Conservation (phyloP, 2,888 invertebrate genomes). For the Spilosoma lubricipeda region DNA sequence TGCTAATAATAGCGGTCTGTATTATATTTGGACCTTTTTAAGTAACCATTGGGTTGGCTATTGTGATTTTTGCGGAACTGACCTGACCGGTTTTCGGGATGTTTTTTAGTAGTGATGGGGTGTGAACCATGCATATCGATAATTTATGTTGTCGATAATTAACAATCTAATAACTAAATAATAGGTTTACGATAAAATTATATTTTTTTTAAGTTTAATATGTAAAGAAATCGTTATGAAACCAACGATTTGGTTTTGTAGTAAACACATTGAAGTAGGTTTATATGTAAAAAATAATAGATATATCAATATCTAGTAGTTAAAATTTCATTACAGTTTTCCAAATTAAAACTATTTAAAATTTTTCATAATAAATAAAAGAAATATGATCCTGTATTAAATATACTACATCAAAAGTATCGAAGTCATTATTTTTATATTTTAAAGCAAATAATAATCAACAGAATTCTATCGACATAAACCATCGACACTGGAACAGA, state of each 20-base stretch:
- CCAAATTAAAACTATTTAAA: no score
- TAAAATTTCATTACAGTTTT: no score
- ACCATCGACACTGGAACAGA: slow-evolving; percentile 46
- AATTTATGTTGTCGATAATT: slow-evolving; percentile 44
- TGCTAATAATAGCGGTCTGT: slow-evolving; percentile 74
- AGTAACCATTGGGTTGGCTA: slow-evolving; percentile 82
- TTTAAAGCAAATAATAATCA: not conserved
- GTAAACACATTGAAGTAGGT: not conserved
- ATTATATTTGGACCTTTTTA: slow-evolving; percentile 86
- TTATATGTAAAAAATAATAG: no score
- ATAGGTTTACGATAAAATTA: not conserved
- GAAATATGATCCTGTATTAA: not conserved
- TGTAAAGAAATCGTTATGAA: not conserved
- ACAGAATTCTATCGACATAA: slow-evolving; percentile 37
- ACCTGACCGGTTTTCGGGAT: slow-evolving; percentile 82
- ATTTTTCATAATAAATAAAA: no score
- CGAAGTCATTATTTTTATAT: not conserved
- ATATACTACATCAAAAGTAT: not conserved
- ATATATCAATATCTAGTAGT: no score
- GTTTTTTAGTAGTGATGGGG: slow-evolving; percentile 55
- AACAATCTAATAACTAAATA: not conserved
- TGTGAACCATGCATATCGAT: not conserved
- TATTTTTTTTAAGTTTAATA: no score
- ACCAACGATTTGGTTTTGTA: not conserved
- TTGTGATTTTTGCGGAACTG: slow-evolving; percentile 82